Conservation (phyloP, 2,113 vertebrate genomes). For the Thalassoma bifasciatum region DNA sequence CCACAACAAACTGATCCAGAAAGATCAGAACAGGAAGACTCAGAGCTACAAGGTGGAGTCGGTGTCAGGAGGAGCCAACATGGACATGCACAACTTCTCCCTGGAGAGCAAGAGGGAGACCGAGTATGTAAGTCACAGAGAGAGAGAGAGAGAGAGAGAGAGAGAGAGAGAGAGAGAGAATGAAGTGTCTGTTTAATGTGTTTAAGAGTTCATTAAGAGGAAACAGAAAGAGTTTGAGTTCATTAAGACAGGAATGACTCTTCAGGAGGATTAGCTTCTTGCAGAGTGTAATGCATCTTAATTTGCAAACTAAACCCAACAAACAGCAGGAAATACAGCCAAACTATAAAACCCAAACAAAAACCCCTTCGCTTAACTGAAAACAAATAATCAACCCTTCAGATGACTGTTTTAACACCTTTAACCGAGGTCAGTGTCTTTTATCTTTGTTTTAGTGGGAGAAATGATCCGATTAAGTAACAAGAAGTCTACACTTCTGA, state of each 20-base stretch:
- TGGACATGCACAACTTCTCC: slow-evolving; percentile 93
- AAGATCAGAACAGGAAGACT: slow-evolving; percentile 88
- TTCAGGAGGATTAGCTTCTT: not conserved
- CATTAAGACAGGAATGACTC: not conserved
- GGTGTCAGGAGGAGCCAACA: slow-evolving; percentile 84
- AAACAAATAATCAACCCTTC: too few species aligned
- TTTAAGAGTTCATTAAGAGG: not conserved
- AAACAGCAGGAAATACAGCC: not conserved
- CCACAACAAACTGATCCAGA: slow-evolving; percentile 88
- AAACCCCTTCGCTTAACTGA: not conserved
- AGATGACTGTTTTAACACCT: too few species aligned
- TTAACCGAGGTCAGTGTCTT: too few species aligned
- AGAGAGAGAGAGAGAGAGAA: slow-evolving; percentile 78
- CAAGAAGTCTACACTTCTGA: too few species aligned
- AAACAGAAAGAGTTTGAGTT: not conserved
- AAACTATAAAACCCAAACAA: not conserved
- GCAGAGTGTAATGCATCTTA: not conserved
- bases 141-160: slow-evolving; percentile 92
- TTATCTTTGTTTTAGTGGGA: too few species aligned
- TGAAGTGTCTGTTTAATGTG: not conserved
- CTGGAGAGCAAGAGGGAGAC: slow-evolving; percentile 91
- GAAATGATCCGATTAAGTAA: too few species aligned
- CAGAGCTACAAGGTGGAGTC: slow-evolving; percentile 92
- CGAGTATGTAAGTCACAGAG: slow-evolving; percentile 90
- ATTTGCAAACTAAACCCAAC: not conserved